Conservation (phyloP, 2,888 invertebrate genomes). For the Dryococelus australis region DNA sequence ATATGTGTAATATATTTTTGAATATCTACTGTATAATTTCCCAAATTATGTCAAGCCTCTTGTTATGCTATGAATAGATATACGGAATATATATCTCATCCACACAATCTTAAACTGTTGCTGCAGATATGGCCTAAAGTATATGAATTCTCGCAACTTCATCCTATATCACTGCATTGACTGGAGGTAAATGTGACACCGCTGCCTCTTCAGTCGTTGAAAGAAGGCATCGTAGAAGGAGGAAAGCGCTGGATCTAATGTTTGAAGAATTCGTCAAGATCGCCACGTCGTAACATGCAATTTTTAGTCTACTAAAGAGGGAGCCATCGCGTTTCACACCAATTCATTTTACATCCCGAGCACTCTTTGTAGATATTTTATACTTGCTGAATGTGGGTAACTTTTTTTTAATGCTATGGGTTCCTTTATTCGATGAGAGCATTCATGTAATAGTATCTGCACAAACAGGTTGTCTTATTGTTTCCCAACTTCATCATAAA, state of each 20-base stretch:
- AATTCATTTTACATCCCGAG: background rate
- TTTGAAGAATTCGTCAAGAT: constrained; percentile 12
- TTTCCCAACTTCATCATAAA: background rate
- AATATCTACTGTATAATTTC: background rate
- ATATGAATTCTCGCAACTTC: background rate
- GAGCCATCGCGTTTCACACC: background rate
- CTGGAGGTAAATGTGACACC: background rate
- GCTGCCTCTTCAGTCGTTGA: background rate
- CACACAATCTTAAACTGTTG: background rate
- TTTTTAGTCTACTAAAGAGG: too few relatives aligned
- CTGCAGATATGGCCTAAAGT: background rate
- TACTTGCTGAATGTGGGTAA: background rate
- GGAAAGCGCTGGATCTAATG: background rate
- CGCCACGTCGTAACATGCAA: background rate
- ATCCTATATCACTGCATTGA: background rate
- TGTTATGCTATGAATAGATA: background rate
- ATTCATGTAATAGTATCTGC: background rate
- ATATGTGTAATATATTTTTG: background rate
- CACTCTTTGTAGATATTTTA: background rate
- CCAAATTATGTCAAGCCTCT: constrained; percentile 24
- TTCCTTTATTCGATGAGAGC: background rate
- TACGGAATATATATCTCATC: background rate
- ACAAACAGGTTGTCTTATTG: background rate
- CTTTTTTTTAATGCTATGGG: background rate
- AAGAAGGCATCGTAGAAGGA: background rate